Base-by-base conservation (phyloP, 2,113 vertebrate species). In the Gymnarchus niloticus region DNA sequence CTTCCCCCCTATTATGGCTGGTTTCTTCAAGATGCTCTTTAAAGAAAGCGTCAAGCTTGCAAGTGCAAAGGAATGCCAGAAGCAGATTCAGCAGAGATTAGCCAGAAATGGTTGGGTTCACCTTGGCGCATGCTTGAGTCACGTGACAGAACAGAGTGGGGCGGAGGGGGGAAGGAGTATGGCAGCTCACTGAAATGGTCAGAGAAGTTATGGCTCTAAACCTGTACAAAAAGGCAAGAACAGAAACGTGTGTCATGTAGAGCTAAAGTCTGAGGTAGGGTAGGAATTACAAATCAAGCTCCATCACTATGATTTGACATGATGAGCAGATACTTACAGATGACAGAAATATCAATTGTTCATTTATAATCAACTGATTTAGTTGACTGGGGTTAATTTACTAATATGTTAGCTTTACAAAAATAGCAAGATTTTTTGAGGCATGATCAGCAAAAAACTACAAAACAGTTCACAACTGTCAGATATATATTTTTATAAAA, bases 101-200 rank as follows among this genome's bases (percentile, higher is more conserved):
- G 92, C 92, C 92, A 93, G 91, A 92, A 92, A 94, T 92, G 73
- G 92, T 92, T 44, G 94, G 93, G 90, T 89, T 85, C 17, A 91
- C 90, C 91, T 95, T 92, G 93, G 95, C 94, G 92, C 97, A 98
- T 98, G 97, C 97, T 97, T 93, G 95, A 95, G 92, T 94, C 94
- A 95, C 93, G 94, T 95, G 95, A 96, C 93, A 93, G 93, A 95
- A 95, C 94, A 95, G 92, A 97, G 95, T 93, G 82, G 91, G n/a
- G n/a, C n/a, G 7, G 65, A 33, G 65, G 65, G 65, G 33, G 65
- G 0, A 1, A 95, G 95, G 95, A 97, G 93, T 95, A 96, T 97
- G 97, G 96, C 97, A 98, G 98, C 96, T 99, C 97, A 99, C 94
- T 97, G 96, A 97, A 90, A 96, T 95, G 95, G 93, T 93, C 90